Base-by-base conservation (phyloP, 64 coral and sea anemone genomes). In the Hydrozoanthus tunicans region DNA sequence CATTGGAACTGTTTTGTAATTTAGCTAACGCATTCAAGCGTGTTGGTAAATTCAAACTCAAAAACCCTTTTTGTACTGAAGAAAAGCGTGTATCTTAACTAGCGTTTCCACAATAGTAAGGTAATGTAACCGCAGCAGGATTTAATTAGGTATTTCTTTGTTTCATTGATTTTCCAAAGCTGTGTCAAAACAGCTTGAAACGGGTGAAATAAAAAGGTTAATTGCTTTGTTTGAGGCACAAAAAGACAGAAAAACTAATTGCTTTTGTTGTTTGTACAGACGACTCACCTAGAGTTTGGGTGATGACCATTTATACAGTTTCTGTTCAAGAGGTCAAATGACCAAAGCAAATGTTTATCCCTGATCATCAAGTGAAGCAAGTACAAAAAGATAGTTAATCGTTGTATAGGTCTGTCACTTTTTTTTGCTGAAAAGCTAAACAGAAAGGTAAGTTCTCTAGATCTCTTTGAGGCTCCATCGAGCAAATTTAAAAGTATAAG, bases 141-240 rank as follows among this genome's bases (percentile, higher is more conserved):
- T 43, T 59, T 26, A 80, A 80, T 59, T n/a, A 56, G 52, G 56
- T 20, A 4, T 62, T 81, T 55, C 5, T 59, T 81, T 81, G 4
- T 59, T 81, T 58, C 8, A 62, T 27, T 25, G 58, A 62, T 81
- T 81, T 81, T 26, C 61, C 57, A 2, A 62, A 81, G 12, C 13
- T 4, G 13, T 81, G 32, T 81, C 61, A 32, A 20, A 62, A 81
- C 79, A 81, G 79, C 79, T 62, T 81, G 2, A 27, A 62, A 81
- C 14, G 12, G 6, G 4, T 23, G 32, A 43, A 43, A 43, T 81
- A 7, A 10, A 81, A 81, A 81, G 58, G 11, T 62, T 26, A 61
- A 61, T 62, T 27, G 57, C 12, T 27, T n/a, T 81, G 23, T 61
- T 26, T 59, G 20, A 56, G 17, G 51, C 32, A 26, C 5, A 9